Evolutionary conservation across 1,140 invertebrate species (phyloP).

Genomic region (Drosophila albomicans): DNA sequence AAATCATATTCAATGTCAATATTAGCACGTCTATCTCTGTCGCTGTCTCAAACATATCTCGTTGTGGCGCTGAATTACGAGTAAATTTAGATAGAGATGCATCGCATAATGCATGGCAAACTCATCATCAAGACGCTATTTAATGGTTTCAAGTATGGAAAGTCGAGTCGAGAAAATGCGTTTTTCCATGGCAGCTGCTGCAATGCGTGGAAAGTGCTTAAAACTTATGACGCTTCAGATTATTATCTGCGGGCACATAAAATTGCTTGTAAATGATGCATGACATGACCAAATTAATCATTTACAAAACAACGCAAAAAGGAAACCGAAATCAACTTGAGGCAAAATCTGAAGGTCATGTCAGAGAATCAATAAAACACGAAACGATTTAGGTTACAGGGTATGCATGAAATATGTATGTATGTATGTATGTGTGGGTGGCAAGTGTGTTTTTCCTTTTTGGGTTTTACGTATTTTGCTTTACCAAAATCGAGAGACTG

Average conservation of each 20-base stretch:
- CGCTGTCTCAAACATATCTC: not conserved
- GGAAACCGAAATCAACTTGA: not conserved
- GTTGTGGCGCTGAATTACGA: conserved; percentile 2
- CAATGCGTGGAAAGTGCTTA: conserved; percentile 39
- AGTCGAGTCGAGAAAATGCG: conserved; percentile 23
- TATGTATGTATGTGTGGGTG: conserved; percentile 3
- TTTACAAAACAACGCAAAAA: too few species aligned
- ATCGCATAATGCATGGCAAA: conserved; percentile 27
- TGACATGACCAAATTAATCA: conserved; percentile 45
- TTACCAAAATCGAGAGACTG: conserved; percentile 74
- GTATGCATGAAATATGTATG: not conserved
- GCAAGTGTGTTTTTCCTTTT: not conserved
- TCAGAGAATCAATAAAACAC: conserved; percentile 58
- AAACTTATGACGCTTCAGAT: conserved; percentile 40
- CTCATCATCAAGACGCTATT: conserved; percentile 24
- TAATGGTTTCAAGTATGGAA: conserved; percentile 35
- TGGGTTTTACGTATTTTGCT: conserved; percentile 36
- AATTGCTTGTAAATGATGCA: conserved; percentile 40
- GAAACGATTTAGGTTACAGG: conserved; percentile 45
- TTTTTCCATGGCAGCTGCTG: conserved; percentile 11
- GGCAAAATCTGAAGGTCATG: conserved; percentile 53
- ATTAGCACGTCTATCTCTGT: conserved; percentile 63
- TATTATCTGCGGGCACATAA: conserved; percentile 30
- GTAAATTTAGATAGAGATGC: conserved; percentile 36
- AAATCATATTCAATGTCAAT: conserved; percentile 75